These are phyloP conservation scores for Serinus canaria DNA, from an alignment of 2,113 vertebrate genomes.

Conservation along the genomic window DNA sequence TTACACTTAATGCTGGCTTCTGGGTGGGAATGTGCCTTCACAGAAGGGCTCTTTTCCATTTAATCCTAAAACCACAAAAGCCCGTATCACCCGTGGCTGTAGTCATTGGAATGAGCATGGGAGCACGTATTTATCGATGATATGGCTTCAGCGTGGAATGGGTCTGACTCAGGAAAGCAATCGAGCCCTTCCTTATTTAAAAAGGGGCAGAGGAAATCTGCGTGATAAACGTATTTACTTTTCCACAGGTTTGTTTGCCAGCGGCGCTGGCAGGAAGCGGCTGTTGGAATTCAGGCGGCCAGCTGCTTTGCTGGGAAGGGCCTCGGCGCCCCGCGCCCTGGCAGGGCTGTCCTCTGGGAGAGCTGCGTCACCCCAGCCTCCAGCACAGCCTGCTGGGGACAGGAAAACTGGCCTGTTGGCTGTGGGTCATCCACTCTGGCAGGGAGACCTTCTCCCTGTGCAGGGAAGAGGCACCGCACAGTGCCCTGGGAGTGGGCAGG, in stretches of 20 bases:
- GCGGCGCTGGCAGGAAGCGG: background rate
- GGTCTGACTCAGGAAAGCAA: slow-evolving; percentile 14
- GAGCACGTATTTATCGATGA: background rate
- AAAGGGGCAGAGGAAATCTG: slow-evolving; percentile 45
- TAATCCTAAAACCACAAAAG: background rate
- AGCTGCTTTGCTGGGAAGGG: background rate
- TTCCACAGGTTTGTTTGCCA: slow-evolving; percentile 40
- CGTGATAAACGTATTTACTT: slow-evolving; percentile 46
- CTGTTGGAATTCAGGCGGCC: background rate
- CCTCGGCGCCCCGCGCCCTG: accelerated
- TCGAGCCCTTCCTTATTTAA: slow-evolving; percentile 24
- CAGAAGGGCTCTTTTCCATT: background rate
- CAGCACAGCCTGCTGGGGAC: accelerated
- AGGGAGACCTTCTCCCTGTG: background rate
- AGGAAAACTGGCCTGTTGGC: background rate
- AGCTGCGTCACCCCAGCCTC: accelerated
- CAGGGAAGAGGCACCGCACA: background rate
- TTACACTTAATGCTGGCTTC: background rate
- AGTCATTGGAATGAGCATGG: background rate
- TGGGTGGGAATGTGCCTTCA: background rate
- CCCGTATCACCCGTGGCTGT: background rate
- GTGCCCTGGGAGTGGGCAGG: background rate
- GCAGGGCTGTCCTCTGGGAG: background rate
- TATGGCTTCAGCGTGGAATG: background rate
- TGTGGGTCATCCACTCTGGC: accelerated